These are phyloP conservation scores for Uromys caudimaculatus DNA, from an alignment of 2,797 vertebrate genomes.

Conservation along the genomic window DNA sequence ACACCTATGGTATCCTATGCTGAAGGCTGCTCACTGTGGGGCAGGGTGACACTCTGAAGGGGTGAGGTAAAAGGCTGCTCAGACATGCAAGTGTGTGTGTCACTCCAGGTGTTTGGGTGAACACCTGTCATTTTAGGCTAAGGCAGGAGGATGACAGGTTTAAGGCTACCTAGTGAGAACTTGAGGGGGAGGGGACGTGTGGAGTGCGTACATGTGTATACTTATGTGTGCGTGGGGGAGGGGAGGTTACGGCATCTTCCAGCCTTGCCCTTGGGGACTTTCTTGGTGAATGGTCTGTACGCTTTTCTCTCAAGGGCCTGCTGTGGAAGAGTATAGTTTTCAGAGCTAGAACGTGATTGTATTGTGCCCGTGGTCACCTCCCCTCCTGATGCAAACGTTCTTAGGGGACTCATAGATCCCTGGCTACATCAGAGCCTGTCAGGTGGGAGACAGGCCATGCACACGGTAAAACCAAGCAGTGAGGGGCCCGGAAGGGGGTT, in stretches of 20 bases:
- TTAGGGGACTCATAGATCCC: not conserved
- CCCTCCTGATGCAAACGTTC: not conserved
- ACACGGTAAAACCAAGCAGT: accelerated
- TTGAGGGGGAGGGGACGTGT: no score
- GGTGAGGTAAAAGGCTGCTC: accelerated
- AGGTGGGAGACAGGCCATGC: not conserved
- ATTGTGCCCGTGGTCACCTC: not conserved
- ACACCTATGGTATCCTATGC: not conserved
- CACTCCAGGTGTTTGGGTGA: not conserved
- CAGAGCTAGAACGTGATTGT: not conserved
- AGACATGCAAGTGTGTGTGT: no score
- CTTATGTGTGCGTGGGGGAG: not conserved
- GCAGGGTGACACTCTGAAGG: no score
- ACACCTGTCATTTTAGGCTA: not conserved
- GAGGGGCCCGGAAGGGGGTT: not conserved
- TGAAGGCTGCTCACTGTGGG: not conserved
- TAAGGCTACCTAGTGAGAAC: not conserved
- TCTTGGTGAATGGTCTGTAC: not conserved
- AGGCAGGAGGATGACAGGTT: not conserved
- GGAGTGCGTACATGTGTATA: not conserved
- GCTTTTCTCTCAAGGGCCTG: not conserved
- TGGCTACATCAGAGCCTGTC: not conserved
- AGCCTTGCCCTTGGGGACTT: not conserved
- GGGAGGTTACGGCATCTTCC: not conserved
- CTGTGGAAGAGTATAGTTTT: not conserved